phyloP scores from a whole-genome alignment of 2,113 vertebrate species.

The Glaucidium brasilianum region DNA sequence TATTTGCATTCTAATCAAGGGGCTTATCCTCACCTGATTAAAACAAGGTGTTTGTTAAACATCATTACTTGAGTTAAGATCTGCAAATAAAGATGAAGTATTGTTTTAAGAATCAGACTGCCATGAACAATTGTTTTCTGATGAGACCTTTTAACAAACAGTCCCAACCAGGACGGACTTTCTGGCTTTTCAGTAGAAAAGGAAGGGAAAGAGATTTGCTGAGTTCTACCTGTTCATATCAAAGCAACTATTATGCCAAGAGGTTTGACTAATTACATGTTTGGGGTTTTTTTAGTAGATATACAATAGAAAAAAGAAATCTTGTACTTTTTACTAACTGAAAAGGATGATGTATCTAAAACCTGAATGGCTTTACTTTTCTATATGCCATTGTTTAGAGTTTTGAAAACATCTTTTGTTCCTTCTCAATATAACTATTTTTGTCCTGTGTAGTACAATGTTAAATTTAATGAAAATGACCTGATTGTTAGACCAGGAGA shows the following conservation, averaged over 20 bases:
- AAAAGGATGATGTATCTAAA: neutral
- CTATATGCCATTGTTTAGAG: neutral
- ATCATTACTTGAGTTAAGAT: conserved; percentile 73
- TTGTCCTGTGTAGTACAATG: neutral
- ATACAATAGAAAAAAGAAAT: neutral
- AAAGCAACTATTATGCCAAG: neutral
- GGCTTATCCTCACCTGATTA: conserved; percentile 65
- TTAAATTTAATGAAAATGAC: neutral
- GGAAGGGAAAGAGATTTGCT: conserved; percentile 14
- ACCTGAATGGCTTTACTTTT: neutral
- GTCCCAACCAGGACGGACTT: neutral
- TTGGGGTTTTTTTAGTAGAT: neutral
- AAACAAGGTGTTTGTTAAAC: conserved; percentile 71
- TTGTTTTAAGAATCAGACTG: conserved; percentile 58
- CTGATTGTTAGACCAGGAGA: neutral
- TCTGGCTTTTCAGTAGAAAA: neutral
- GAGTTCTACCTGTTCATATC: conserved; percentile 9
- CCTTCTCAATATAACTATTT: neutral
- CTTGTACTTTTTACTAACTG: neutral
- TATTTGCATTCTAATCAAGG: conserved; percentile 62
- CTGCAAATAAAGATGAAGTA: conserved; percentile 66
- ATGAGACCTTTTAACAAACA: neutral
- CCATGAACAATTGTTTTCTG: conserved; percentile 34
- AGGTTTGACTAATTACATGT: neutral
- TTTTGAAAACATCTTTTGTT: neutral